Percentiles rank a stretch among this genome's conserved stretches.
Conservation (phyloP, 2,797 vertebrate genomes). For the Carcharodon carcharias region DNA sequence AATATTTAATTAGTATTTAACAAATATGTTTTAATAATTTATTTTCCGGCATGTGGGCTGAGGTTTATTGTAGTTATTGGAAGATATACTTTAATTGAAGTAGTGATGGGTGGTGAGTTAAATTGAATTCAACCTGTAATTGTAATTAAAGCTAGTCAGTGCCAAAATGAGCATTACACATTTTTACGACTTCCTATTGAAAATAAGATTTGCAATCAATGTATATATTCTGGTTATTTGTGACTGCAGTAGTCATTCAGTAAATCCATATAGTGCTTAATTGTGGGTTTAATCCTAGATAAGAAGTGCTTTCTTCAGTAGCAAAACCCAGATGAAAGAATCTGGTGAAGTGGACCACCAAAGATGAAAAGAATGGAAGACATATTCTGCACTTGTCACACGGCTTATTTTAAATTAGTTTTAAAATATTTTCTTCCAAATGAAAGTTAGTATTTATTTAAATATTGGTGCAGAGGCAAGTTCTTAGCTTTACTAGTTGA, state of each 20-base stretch:
- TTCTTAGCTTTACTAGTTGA: not conserved
- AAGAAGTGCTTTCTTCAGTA: not conserved
- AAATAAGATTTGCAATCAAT: slow-evolving; percentile 3
- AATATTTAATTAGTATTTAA: slow-evolving; percentile 27
- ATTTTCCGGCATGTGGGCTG: not conserved
- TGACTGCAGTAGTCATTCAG: not conserved
- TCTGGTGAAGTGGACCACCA: not conserved
- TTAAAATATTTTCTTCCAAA: not conserved
- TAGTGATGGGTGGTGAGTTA: slow-evolving; percentile 28
- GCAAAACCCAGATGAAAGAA: not conserved
- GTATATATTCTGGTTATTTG: not conserved
- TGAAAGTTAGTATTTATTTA: not conserved
- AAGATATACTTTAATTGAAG: not conserved
- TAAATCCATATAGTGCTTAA: not conserved
- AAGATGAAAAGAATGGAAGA: not conserved
- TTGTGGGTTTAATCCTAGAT: not conserved
- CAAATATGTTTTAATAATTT: slow-evolving; percentile 22
- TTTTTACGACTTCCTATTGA: not conserved
- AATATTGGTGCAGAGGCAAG: not conserved
- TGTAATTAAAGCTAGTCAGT: not conserved
- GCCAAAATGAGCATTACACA: not conserved
- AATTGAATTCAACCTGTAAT: not conserved
- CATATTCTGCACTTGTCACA: not conserved
- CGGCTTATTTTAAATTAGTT: not conserved
- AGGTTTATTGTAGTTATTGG: not conserved